Evolutionary conservation across 2,888 invertebrate species (phyloP).

Genomic region (Oxystoma pomonae): DNA sequence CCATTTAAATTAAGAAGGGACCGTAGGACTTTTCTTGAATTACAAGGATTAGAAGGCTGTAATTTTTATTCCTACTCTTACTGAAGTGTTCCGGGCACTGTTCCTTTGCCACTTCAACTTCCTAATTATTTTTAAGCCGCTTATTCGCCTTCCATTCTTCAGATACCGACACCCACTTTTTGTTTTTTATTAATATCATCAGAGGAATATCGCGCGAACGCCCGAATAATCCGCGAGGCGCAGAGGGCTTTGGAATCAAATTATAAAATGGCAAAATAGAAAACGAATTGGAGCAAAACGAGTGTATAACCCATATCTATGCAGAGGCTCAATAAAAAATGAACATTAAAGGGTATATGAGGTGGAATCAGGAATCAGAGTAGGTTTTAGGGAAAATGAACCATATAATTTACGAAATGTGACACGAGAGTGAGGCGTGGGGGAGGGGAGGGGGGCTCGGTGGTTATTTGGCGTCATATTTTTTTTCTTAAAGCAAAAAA

Average conservation of each 20-base stretch:
- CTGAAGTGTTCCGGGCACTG: slow-evolving; percentile 1
- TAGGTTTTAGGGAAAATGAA: no score
- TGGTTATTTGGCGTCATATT: no score
- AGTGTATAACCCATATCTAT: no score
- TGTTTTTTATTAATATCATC: neutral
- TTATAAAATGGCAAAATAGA: neutral
- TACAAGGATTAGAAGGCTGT: neutral
- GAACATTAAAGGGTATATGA: no score
- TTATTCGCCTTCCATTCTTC: neutral
- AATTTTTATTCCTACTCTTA: neutral
- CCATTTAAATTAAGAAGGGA: neutral
- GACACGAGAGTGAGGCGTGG: no score
- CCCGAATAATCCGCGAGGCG: neutral
- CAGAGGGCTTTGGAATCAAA: neutral
- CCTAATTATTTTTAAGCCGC: neutral
- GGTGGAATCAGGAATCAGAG: no score
- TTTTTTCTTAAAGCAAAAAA: no score
- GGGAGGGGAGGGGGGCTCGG: no score
- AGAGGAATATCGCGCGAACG: neutral
- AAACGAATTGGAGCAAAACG: neutral
- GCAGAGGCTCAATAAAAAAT: no score
- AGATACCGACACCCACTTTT: neutral
- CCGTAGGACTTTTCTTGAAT: slow-evolving; percentile 1
- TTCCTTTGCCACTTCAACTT: neutral
- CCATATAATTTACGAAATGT: no score